These are phyloP conservation scores for Brachyalestes nurse DNA, from an alignment of 2,797 vertebrate genomes.

Conservation along the genomic window DNA sequence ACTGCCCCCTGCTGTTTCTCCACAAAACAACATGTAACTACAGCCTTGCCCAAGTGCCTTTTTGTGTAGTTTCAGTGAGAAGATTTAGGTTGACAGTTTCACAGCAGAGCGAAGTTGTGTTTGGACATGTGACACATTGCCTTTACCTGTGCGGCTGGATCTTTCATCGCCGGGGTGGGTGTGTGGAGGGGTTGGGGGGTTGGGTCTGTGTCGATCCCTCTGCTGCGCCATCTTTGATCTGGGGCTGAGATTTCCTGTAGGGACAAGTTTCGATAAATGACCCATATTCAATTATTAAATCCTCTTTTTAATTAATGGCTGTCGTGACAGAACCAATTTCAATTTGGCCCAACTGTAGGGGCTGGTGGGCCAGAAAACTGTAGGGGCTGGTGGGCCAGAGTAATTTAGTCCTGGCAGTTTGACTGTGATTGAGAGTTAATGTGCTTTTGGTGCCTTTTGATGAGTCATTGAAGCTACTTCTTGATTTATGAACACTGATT, in stretches of 20 bases:
- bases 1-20: constrained; percentile 63
- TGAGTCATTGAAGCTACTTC: constrained; percentile 23
- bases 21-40: neutral
- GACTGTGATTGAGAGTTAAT: constrained; percentile 1
- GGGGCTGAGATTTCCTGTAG: constrained; percentile 31
- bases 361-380: constrained; percentile 56
- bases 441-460: constrained; percentile 15
- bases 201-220: constrained; percentile 22
- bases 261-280: constrained; percentile 37
- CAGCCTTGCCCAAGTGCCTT: neutral
- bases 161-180: constrained; percentile 30
- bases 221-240: constrained; percentile 19
- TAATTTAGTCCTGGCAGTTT: constrained; percentile 34
- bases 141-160: constrained; percentile 69
- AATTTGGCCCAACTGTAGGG: constrained; percentile 59
- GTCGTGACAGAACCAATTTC: constrained; percentile 69
- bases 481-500: constrained; percentile 22
- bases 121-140: constrained; percentile 29
- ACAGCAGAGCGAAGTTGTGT: constrained; percentile 1
- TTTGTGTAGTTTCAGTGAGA: constrained; percentile 17
- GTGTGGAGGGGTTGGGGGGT: neutral
- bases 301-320: constrained; percentile 72
- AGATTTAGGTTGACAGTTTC: constrained; percentile 16
- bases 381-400: constrained; percentile 58
- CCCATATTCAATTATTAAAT: constrained; percentile 59